Evolutionary conservation across 2,888 invertebrate species (phyloP).

Genomic region (Polydrusus tereticollis): DNA sequence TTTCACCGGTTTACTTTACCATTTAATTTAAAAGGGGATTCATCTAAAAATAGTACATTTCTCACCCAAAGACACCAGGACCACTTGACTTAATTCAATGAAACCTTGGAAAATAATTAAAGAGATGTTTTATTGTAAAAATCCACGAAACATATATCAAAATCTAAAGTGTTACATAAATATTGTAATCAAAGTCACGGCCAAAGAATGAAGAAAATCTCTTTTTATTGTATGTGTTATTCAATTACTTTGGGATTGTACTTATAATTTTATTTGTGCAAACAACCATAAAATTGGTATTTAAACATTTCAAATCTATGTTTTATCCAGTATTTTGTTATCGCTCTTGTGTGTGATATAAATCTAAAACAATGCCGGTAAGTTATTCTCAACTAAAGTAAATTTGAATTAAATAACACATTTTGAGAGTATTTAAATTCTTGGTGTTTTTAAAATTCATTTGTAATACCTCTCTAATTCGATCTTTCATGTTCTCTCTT

Average conservation of each 20-base stretch:
- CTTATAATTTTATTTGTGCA: conserved; percentile 17
- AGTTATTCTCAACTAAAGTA: background rate
- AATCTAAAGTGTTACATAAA: conserved; percentile 12
- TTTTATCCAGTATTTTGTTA: conserved; percentile 3
- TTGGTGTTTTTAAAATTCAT: no score
- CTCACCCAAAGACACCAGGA: no score
- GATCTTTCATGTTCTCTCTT: no score
- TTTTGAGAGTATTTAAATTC: no score
- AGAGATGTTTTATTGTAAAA: conserved; percentile 1
- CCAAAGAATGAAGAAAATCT: conserved; percentile 11
- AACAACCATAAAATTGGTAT: conserved; percentile 30
- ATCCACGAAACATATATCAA: background rate
- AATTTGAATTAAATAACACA: no score
- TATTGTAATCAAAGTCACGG: conserved; percentile 26
- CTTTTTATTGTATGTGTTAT: conserved; percentile 18
- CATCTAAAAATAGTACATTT: no score
- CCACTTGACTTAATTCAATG: no score
- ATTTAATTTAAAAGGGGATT: no score
- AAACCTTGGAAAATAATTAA: conserved; percentile 22
- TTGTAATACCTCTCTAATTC: no score
- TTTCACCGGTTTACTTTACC: no score
- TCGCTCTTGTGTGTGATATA: background rate
- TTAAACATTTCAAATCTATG: conserved; percentile 21
- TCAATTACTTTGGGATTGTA: conserved; percentile 5
- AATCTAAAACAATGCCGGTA: conserved; percentile 7